Evolutionary conservation across 1,140 invertebrate species (phyloP).

Genomic region (Lordiphosa stackelbergi): DNA sequence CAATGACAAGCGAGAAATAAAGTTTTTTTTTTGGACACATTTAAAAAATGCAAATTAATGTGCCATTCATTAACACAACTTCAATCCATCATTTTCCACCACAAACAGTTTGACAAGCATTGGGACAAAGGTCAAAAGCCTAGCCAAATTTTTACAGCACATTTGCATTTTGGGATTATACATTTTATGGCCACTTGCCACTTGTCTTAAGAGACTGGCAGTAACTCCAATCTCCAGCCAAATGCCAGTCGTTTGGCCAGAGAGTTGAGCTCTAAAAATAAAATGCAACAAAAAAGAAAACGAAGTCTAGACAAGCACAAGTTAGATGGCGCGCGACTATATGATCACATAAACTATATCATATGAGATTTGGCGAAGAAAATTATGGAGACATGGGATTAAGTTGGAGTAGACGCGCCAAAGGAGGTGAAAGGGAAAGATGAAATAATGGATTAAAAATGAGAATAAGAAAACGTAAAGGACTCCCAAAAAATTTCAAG

Average conservation of each 20-base stretch:
- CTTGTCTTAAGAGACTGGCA: conserved; percentile 36
- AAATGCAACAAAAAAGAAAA: conserved; percentile 13
- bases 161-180: conserved; percentile 43
- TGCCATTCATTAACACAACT: conserved; percentile 51
- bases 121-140: conserved; percentile 38
- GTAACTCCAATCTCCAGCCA: conserved; percentile 25
- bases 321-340: conserved; percentile 37
- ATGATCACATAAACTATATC: conserved; percentile 34
- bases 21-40: conserved; percentile 21
- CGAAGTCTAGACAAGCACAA: conserved; percentile 22
- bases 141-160: conserved; percentile 19
- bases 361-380: conserved; percentile 16
- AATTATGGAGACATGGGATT: conserved; percentile 34
- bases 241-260: conserved; percentile 28
- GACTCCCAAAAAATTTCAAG: too few relatives aligned
- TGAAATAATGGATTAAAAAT: too few relatives aligned
- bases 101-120: conserved; percentile 37
- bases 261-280: conserved; percentile 25
- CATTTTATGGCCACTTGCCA: conserved; percentile 32
- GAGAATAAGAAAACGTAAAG: too few relatives aligned
- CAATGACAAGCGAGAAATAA: conserved; percentile 39
- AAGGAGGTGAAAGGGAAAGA: too few relatives aligned
- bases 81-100: conserved; percentile 46
- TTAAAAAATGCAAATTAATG: conserved; percentile 64
- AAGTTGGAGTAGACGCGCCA: conserved; percentile 4